Base-by-base conservation (phyloP, 1,140 invertebrate genomes). In the Bombus balteatus region DNA sequence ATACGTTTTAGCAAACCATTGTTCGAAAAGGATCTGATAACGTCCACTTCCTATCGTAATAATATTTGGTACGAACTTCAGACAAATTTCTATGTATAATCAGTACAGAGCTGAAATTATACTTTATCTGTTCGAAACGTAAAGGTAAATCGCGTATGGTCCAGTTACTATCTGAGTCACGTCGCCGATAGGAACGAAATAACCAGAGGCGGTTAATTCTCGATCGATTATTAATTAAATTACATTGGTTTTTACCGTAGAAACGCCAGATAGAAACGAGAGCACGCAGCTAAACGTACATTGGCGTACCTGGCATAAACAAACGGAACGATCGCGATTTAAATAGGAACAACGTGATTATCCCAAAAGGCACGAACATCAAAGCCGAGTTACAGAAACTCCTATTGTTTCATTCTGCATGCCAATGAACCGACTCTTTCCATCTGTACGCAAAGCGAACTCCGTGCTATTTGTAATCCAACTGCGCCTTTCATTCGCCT, bases 191-290 rank as follows among this genome's bases (percentile, higher is more conserved):
- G 39, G n/a, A 32, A 28, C 37, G 22, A 18, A 74, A 81, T 81
- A 41, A 81, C 37, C 43, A 12, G 15, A 25, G 13, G 1, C 53
- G 37, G n/a, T 81, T 81, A 81, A 81, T 82, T 75, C 47, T 53
- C 72, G n/a, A 75, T 75, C 72, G 57, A 39, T 76, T 75, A 47
- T 82, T 82, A 76, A 82, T 75, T 76, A 34, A 66, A 76, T 76
- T 47, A 41, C 68, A n/a, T 3, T 22, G 47, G 1, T 66, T 73
- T 39, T 81, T n/a, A 5, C 0, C 2, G 2, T 6, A 12, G 41
- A 28, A 53, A 37, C 6, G 13, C 18, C 6, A 0, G 15, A 9
- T 1, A 5, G 8, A 34, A n/a, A 62, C 39, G 37, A 15, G 8
- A 39, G 13, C 5, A 37, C 4, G 5, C 28, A 32, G 70, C 37